These are phyloP conservation scores for Sebastes itinus DNA, from an alignment of 2,797 vertebrate genomes.

Conservation along the genomic window DNA sequence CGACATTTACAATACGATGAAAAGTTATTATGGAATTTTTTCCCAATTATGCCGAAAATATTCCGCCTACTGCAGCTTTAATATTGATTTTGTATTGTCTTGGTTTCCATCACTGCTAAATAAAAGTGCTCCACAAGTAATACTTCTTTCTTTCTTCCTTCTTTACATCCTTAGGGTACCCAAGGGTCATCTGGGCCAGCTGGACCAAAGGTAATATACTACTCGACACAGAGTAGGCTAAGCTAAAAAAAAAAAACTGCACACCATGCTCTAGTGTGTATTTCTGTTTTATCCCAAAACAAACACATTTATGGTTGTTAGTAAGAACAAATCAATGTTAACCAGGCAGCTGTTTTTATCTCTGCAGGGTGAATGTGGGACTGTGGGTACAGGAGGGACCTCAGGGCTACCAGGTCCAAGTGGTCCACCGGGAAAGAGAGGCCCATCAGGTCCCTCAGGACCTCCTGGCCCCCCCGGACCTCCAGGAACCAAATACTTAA, in stretches of 20 bases:
- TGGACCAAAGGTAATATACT: constrained; percentile 86
- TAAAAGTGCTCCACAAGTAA: not conserved
- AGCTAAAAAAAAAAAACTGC: not conserved
- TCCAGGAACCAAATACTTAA: constrained; percentile 68
- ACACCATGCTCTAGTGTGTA: not conserved
- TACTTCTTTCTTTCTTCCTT: constrained; percentile 34
- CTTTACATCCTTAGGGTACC: constrained; percentile 81
- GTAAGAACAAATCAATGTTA: not conserved
- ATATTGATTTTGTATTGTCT: not conserved
- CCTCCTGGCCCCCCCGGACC: constrained; percentile 86
- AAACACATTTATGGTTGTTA: not conserved
- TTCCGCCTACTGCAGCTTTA: too few relatives aligned
- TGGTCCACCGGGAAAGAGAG: constrained; percentile 83
- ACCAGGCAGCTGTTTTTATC: not conserved
- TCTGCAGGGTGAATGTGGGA: constrained; percentile 87
- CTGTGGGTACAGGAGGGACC: constrained; percentile 76
- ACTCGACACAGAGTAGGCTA: not conserved
- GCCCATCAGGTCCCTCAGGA: constrained; percentile 84
- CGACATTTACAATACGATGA: too few relatives aligned
- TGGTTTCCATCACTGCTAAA: not conserved
- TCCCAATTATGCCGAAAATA: too few relatives aligned
- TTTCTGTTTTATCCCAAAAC: not conserved
- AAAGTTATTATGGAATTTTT: too few relatives aligned
- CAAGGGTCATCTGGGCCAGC: constrained; percentile 81
- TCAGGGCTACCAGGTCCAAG: constrained; percentile 81